Percentiles rank a stretch among this genome's conserved stretches.
Conservation (phyloP, 1,140 invertebrate species). For the Brachionus koreanus region DNA sequence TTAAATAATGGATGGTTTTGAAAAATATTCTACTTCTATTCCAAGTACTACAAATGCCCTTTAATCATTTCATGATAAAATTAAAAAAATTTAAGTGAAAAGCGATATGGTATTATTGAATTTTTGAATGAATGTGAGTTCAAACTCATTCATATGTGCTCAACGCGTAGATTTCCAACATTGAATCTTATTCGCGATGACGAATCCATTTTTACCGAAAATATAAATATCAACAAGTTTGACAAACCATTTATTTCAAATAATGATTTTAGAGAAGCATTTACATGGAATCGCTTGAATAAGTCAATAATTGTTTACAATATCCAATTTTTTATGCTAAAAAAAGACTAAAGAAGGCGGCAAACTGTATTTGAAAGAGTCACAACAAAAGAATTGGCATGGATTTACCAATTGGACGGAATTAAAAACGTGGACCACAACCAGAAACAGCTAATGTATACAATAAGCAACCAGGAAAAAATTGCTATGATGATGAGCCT, state of each 20-base stretch:
- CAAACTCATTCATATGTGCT: background rate
- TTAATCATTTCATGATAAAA: too few relatives aligned
- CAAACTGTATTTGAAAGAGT: background rate
- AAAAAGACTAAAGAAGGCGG: background rate
- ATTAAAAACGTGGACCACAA: background rate
- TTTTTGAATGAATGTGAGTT: background rate
- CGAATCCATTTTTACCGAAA: background rate
- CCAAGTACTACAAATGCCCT: too few relatives aligned
- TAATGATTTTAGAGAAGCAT: background rate
- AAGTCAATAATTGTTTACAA: background rate
- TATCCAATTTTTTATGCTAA: background rate
- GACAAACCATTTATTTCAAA: constrained; percentile 3
- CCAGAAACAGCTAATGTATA: background rate
- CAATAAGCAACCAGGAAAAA: background rate
- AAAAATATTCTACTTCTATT: too few relatives aligned
- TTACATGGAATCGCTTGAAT: background rate
- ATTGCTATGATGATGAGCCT: background rate
- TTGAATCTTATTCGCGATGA: background rate
- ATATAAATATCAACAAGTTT: background rate
- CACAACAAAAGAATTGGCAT: background rate
- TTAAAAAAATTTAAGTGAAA: too few relatives aligned
- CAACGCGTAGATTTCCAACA: background rate
- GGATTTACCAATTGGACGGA: background rate
- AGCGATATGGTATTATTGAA: background rate
- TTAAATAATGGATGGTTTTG: too few relatives aligned